Conservation (phyloP, 2,888 invertebrate genomes). For the Pemphredon lugubris region DNA sequence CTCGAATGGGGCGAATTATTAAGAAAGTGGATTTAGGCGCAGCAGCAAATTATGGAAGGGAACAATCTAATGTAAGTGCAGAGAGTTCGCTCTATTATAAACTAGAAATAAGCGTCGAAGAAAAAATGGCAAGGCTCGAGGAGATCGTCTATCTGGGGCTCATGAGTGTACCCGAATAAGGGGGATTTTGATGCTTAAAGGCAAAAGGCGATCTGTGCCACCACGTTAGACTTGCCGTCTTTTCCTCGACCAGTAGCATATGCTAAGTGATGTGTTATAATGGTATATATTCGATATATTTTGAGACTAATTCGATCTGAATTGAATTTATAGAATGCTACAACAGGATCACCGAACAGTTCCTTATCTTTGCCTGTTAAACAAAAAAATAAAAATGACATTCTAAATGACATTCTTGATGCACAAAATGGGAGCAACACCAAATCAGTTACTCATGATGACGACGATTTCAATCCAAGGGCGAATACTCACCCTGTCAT, state of each 20-base stretch:
- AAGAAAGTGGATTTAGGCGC: constrained; percentile 86
- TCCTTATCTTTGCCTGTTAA: constrained; percentile 68
- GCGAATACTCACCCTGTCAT: constrained; percentile 79
- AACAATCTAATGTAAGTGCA: constrained; percentile 68
- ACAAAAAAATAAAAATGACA: constrained; percentile 72
- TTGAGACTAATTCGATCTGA: not conserved
- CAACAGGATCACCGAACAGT: constrained; percentile 58
- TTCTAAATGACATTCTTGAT: constrained; percentile 77
- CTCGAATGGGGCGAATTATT: constrained; percentile 79
- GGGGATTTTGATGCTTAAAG: no score
- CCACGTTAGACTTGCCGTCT: no score
- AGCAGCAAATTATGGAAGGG: constrained; percentile 87
- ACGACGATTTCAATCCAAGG: constrained; percentile 86
- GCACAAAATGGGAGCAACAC: constrained; percentile 72
- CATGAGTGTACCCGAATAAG: no score
- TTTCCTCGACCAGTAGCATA: no score
- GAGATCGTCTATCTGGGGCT: no score
- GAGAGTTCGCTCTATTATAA: not conserved
- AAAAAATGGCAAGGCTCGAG: no score
- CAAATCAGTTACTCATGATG: constrained; percentile 68
- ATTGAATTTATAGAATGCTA: constrained; percentile 61
- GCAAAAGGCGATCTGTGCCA: no score
- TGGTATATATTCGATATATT: no score
- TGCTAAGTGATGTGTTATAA: no score
- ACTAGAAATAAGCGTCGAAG: no score